Evolutionary conservation across 1,140 invertebrate genomes (phyloP).

Genomic region (Odontomachus brunneus): DNA sequence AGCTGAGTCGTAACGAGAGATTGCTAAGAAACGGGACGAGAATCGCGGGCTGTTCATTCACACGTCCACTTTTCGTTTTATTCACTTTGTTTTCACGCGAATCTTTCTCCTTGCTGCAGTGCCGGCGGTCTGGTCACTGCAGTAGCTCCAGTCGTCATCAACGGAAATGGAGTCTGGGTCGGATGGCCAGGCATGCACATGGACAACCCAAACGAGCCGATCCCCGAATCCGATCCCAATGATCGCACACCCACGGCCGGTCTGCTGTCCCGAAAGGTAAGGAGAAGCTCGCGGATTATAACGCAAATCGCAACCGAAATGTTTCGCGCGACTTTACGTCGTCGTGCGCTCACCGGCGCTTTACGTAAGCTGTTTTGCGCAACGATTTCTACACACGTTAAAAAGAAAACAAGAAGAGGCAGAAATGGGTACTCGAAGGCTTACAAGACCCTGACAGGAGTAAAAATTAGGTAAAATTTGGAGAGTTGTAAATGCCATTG

Average conservation of each 20-base stretch:
- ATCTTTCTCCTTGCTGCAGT: constrained; percentile 84
- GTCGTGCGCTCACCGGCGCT: too few species aligned
- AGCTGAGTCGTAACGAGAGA: too few species aligned
- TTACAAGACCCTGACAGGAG: too few species aligned
- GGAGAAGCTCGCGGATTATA: background rate
- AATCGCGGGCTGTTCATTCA: too few species aligned
- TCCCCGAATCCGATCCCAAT: constrained; percentile 93
- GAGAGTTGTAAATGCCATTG: too few species aligned
- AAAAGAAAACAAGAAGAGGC: background rate
- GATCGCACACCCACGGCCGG: constrained; percentile 94
- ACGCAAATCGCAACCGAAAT: background rate
- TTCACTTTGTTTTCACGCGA: background rate
- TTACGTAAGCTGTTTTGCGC: background rate
- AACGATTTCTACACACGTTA: background rate
- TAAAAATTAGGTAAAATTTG: too few species aligned
- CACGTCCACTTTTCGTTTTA: too few species aligned
- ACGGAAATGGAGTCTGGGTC: constrained; percentile 94
- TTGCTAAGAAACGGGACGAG: too few species aligned
- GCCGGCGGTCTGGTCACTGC: constrained; percentile 96
- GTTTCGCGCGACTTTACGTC: background rate
- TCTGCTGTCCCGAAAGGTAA: constrained; percentile 92
- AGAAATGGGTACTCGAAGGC: too few species aligned
- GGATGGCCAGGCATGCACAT: constrained; percentile 95
- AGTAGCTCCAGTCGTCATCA: constrained; percentile 94
- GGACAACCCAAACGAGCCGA: constrained; percentile 89